A percentile compares a stretch with the other conserved stretches of the same genome.
Conservation (phyloP, 2,113 vertebrate genomes). For the Sceloporus undulatus region DNA sequence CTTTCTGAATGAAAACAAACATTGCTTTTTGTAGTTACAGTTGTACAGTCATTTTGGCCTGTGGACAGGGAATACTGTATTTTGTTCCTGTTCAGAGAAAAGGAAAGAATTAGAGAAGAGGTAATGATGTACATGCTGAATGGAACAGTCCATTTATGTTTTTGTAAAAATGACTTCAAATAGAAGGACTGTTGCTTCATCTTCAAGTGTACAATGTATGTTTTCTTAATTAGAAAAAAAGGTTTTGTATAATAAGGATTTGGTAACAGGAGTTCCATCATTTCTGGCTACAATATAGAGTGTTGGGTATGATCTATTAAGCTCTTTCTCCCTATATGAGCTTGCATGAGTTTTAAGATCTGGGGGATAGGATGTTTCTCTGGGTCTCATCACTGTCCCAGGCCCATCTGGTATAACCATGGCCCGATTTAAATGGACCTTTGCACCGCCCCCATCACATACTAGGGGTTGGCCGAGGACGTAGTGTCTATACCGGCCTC, state of each 20-base stretch:
- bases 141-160: background rate
- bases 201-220: background rate
- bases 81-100: constrained; percentile 5
- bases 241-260: background rate
- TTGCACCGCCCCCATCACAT: no score
- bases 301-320: no score
- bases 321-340: no score
- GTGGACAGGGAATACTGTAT: background rate
- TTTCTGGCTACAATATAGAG: background rate
- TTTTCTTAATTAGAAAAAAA: background rate
- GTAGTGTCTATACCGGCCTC: no score
- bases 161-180: background rate
- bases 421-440: no score
- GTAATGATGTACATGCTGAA: constrained; percentile 4
- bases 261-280: background rate
- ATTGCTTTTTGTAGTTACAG: background rate
- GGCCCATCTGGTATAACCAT: background rate
- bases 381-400: background rate
- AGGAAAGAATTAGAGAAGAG: background rate
- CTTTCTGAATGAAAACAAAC: background rate
- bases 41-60: background rate
- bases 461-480: no score
- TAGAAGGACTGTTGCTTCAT: background rate
- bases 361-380: no score
- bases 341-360: no score